Percentiles rank a stretch among this genome's conserved stretches.
phyloP scores from a whole-genome alignment of 2,888 invertebrate genomes.

The Anagyrus pseudococci region DNA sequence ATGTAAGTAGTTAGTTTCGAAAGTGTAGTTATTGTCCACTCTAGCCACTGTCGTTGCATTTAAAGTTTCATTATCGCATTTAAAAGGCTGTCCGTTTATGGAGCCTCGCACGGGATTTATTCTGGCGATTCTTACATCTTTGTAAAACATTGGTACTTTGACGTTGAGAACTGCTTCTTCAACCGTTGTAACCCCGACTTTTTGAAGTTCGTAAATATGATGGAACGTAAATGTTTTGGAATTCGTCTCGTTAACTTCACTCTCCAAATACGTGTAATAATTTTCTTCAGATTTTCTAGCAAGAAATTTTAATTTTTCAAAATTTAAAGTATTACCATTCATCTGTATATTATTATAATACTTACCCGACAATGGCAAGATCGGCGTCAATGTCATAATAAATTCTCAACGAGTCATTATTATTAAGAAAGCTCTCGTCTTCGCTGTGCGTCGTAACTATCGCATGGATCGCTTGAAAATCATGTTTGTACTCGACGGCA shows the following conservation, averaged over 20 bases:
- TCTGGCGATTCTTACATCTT: slow-evolving; percentile 42
- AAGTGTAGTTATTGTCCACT: no score
- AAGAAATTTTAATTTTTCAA: no score
- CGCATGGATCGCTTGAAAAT: slow-evolving; percentile 14
- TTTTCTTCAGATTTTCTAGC: slow-evolving; percentile 28
- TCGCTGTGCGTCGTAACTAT: slow-evolving; percentile 32
- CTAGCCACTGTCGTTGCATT: no score
- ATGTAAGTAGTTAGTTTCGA: no score
- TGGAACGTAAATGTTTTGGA: slow-evolving; percentile 51
- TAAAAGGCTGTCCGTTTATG: slow-evolving; percentile 39
- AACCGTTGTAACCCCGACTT: slow-evolving; percentile 60
- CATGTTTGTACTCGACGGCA: slow-evolving; percentile 17
- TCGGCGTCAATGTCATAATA: slow-evolving; percentile 39
- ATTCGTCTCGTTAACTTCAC: slow-evolving; percentile 43
- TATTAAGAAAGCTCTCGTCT: slow-evolving; percentile 45
- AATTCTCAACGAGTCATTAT: slow-evolving; percentile 31
- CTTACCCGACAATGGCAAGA: slow-evolving; percentile 47
- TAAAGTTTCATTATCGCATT: not conserved
- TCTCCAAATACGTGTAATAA: slow-evolving; percentile 54
- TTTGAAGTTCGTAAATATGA: slow-evolving; percentile 53
- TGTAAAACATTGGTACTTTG: slow-evolving; percentile 50
- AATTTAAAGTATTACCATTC: no score
- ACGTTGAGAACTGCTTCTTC: slow-evolving; percentile 54
- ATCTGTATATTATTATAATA: not conserved
- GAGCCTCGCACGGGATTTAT: slow-evolving; percentile 42